These are phyloP conservation scores for Lithobius niger DNA, from an alignment of 1,140 invertebrate species.

Conservation along the genomic window DNA sequence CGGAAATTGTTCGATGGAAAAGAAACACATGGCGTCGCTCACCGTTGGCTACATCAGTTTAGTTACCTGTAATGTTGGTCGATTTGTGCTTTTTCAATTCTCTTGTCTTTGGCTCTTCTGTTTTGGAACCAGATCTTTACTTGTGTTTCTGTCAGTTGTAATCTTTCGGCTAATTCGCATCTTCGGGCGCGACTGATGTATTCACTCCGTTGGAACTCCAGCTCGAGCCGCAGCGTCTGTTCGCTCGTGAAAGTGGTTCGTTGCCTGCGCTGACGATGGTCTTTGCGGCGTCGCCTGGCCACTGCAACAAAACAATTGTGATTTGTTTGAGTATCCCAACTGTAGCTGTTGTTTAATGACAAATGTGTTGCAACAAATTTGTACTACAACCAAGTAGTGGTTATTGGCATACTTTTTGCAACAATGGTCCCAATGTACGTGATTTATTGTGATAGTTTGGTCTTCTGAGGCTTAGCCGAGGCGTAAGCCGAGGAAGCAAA, in stretches of 20 bases:
- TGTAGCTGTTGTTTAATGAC: too few species aligned
- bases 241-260: slow-evolving; percentile 88
- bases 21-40: too few species aligned
- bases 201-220: slow-evolving; percentile 77
- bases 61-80: slow-evolving; percentile 88
- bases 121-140: slow-evolving; percentile 98
- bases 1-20: too few species aligned
- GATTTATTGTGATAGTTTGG: too few species aligned
- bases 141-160: slow-evolving; percentile 73
- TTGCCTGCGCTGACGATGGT: slow-evolving; percentile 68
- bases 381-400: too few species aligned
- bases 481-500: too few species aligned
- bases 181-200: slow-evolving; percentile 76
- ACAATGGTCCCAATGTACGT: too few species aligned
- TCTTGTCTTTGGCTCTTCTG: slow-evolving; percentile 83
- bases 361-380: too few species aligned
- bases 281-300: slow-evolving; percentile 66
- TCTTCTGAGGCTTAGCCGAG: too few species aligned
- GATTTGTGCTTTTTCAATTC: slow-evolving; percentile 86
- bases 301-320: slow-evolving; percentile 47
- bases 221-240: slow-evolving; percentile 76
- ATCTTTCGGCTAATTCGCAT: slow-evolving; percentile 68
- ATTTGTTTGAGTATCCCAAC: too few species aligned
- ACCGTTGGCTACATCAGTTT: too few species aligned
- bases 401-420: too few species aligned